phyloP scores from a whole-genome alignment of 2,113 vertebrate species.

The Leiothrix lutea region DNA sequence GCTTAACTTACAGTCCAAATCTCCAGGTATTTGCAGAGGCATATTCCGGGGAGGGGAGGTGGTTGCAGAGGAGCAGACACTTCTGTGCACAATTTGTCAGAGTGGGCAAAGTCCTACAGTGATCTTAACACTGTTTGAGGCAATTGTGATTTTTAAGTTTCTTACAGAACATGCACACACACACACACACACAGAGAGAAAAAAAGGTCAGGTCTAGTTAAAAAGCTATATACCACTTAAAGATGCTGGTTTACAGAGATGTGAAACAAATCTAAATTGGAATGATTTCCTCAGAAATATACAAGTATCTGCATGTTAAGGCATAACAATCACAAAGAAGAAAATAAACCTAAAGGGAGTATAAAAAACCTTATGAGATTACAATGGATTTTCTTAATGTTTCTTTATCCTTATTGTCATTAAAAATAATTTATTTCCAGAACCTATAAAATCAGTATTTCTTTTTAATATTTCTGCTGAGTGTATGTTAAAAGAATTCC shows the following conservation, averaged over 20 bases:
- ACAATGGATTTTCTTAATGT: not conserved
- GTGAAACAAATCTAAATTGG: not conserved
- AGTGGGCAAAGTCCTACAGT: accelerated
- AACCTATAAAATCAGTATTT: not conserved
- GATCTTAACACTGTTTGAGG: not conserved
- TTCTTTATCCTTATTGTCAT: not conserved
- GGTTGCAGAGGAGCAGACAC: not conserved
- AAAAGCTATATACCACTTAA: not conserved
- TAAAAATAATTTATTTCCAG: not conserved
- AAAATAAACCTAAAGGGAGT: not conserved
- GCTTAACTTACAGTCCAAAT: not conserved
- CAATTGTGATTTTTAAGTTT: not conserved
- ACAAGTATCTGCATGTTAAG: not conserved
- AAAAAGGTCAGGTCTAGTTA: not conserved
- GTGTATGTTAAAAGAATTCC: not conserved
- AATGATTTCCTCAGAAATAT: not conserved
- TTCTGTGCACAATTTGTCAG: not conserved
- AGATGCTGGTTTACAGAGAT: not conserved
- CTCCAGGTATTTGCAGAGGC: not conserved
- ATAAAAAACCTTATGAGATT: not conserved
- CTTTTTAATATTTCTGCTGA: not conserved
- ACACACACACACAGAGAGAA: no score
- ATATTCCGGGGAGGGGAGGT: not conserved
- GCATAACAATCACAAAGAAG: not conserved
- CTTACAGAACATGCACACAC: accelerated